A percentile compares a stretch with the other conserved stretches of the same genome.
Evolutionary conservation across 2,888 invertebrate species (phyloP).

Genomic region (Chromoteleia sp.): DNA sequence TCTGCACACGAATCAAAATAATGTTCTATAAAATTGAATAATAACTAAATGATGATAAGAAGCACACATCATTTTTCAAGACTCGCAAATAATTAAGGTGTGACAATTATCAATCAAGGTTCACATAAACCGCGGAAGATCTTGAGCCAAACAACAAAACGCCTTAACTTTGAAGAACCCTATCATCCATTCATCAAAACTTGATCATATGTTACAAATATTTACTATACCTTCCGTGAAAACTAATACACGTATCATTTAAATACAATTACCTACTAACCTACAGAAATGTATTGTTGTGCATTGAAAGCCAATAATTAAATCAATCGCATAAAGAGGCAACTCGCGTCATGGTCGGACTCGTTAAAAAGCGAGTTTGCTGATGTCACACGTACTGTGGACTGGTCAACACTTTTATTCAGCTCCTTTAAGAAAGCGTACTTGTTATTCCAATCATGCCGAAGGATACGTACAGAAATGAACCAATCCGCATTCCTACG

Average conservation of each 20-base stretch:
- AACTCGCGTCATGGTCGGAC: conserved; percentile 19
- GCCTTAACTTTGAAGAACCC: no score
- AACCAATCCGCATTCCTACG: conserved; percentile 60
- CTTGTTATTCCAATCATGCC: conserved; percentile 60
- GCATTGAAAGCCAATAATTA: conserved; percentile 28
- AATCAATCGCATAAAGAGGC: conserved; percentile 13
- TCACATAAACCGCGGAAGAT: no score
- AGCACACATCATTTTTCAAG: no score
- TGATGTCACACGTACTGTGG: conserved; percentile 36
- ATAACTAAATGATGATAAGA: no score
- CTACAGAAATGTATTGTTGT: neutral
- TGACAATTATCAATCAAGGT: no score
- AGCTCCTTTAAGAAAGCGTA: conserved; percentile 44
- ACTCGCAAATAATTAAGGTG: no score
- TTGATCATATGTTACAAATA: neutral
- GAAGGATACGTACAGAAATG: conserved; percentile 59
- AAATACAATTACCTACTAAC: neutral
- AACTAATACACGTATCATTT: neutral
- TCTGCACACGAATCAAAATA: no score
- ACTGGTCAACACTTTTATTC: conserved; percentile 45
- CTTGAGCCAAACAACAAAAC: no score
- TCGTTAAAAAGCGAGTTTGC: conserved; percentile 25
- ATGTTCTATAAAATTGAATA: no score
- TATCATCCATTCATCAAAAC: no score
- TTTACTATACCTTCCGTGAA: neutral